These are phyloP conservation scores for Dasypus novemcinctus DNA, from an alignment of 2,113 vertebrate species.

Conservation along the genomic window DNA sequence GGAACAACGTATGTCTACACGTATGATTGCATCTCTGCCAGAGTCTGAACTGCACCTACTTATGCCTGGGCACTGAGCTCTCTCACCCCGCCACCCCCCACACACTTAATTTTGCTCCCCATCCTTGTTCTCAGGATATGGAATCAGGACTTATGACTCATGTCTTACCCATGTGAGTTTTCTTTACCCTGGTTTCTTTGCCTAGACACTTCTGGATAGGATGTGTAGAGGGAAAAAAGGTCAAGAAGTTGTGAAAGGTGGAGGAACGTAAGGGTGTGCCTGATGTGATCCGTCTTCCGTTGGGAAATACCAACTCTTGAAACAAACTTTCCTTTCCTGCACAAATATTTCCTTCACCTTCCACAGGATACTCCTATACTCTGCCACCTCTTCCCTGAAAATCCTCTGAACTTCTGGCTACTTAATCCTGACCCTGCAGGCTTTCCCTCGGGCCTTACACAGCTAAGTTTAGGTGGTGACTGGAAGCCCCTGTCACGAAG, in stretches of 20 bases:
- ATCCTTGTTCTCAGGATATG: neutral
- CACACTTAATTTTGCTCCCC: neutral
- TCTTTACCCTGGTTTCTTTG: neutral
- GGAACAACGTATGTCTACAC: fast-evolving
- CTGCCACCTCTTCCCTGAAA: neutral
- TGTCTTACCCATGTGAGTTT: neutral
- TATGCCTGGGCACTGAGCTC: neutral
- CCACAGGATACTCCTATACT: neutral
- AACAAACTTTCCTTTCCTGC: neutral
- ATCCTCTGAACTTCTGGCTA: neutral
- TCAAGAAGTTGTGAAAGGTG: neutral
- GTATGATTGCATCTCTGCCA: neutral
- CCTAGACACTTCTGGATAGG: neutral
- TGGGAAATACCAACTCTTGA: neutral
- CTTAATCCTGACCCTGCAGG: neutral
- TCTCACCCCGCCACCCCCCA: too few relatives aligned
- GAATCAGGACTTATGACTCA: neutral
- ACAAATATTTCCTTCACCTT: neutral
- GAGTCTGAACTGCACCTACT: neutral
- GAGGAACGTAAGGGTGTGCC: neutral
- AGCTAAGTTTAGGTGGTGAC: neutral
- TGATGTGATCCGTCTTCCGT: neutral
- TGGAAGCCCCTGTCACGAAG: neutral
- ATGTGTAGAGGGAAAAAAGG: neutral
- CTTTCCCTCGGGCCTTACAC: neutral